These are phyloP conservation scores for Papilio glaucus DNA, from an alignment of 1,140 invertebrate genomes.

Conservation along the genomic window DNA sequence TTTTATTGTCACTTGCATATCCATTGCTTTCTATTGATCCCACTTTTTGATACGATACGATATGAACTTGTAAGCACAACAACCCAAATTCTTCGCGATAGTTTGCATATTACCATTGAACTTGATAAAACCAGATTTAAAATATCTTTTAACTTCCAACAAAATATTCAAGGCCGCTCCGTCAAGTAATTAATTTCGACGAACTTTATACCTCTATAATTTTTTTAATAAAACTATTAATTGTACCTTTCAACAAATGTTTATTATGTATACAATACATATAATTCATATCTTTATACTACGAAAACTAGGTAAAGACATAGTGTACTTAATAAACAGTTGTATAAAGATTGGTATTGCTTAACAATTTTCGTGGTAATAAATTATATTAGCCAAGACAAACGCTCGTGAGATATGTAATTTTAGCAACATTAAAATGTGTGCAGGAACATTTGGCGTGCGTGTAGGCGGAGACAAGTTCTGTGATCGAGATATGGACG, in stretches of 20 bases:
- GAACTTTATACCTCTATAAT: not conserved
- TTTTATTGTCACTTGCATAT: too few species aligned
- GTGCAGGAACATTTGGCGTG: slow-evolving; percentile 3
- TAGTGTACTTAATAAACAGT: not conserved
- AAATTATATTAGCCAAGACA: not conserved
- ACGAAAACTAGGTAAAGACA: not conserved
- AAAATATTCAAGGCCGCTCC: not conserved
- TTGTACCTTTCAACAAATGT: not conserved
- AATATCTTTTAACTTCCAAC: too few species aligned
- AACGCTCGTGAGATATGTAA: slow-evolving; percentile 19
- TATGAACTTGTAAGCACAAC: too few species aligned
- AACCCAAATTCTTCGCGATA: too few species aligned
- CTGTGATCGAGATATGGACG: slow-evolving; percentile 18
- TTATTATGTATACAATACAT: not conserved
- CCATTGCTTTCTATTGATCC: too few species aligned
- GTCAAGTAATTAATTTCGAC: not conserved
- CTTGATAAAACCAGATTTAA: not conserved
- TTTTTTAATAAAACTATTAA: not conserved
- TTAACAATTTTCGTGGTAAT: not conserved
- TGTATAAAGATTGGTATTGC: not conserved
- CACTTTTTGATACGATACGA: too few species aligned
- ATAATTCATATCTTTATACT: not conserved
- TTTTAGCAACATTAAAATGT: slow-evolving; percentile 30
- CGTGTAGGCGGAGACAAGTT: slow-evolving; percentile 19
- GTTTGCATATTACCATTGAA: too few species aligned